Percentiles rank a stretch among this genome's conserved stretches.
Conservation (phyloP, 2,797 vertebrate genomes). For the Phataginus tricuspis region DNA sequence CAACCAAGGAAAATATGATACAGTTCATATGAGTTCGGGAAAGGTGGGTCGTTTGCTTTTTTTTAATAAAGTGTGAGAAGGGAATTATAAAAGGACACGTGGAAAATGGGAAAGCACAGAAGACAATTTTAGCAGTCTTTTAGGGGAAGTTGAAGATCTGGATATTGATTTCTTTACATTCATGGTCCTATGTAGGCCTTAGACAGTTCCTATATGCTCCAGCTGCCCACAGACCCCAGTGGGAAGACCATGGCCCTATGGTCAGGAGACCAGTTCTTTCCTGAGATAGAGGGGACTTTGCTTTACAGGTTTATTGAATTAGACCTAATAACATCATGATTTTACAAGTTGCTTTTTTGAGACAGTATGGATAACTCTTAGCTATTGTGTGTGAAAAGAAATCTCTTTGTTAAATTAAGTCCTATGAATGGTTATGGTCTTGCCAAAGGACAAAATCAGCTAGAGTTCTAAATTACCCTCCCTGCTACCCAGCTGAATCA, state of each 20-base stretch:
- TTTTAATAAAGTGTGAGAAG: background rate
- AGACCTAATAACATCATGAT: background rate
- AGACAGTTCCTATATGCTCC: background rate
- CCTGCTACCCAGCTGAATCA: background rate
- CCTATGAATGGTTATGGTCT: constrained; percentile 32
- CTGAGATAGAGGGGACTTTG: background rate
- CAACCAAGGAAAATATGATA: background rate
- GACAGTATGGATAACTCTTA: constrained; percentile 18
- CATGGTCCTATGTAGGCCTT: background rate
- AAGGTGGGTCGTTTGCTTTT: background rate
- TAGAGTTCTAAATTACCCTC: constrained; percentile 55
- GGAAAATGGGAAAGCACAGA: background rate
- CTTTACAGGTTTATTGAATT: constrained; percentile 26
- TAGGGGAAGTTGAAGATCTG: background rate
- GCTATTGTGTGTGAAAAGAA: constrained; percentile 37
- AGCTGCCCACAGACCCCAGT: background rate
- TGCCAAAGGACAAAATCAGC: constrained; percentile 37
- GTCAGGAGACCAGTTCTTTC: background rate
- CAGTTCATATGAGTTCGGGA: background rate
- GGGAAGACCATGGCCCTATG: background rate
- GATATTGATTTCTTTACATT: background rate
- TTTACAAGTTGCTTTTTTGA: constrained; percentile 50
- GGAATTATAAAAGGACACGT: background rate
- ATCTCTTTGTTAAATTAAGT: constrained; percentile 38
- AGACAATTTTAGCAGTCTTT: background rate